Percentiles rank a stretch among this genome's conserved stretches.
phyloP scores from a whole-genome alignment of 2,113 vertebrate genomes.

The Sakesphorus luctuosus region DNA sequence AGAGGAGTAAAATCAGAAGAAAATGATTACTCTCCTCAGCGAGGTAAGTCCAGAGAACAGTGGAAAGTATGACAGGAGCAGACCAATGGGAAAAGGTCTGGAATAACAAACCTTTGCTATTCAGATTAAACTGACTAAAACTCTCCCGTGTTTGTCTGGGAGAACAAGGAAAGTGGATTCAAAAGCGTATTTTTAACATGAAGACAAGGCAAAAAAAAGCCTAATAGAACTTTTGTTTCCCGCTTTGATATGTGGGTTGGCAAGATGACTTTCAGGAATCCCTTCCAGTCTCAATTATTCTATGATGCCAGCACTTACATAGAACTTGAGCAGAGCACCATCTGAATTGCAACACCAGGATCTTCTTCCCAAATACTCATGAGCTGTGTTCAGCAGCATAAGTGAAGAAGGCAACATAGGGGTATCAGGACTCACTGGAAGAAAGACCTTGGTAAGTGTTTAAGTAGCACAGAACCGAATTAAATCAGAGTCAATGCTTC shows the following conservation, averaged over 20 bases:
- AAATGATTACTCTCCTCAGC: background rate
- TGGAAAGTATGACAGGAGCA: background rate
- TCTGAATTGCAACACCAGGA: constrained; percentile 95
- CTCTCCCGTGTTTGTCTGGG: accelerated
- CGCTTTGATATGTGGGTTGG: background rate
- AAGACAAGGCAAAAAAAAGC: background rate
- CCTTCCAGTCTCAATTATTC: background rate
- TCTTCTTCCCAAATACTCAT: constrained; percentile 93
- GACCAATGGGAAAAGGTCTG: background rate
- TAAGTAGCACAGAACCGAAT: background rate
- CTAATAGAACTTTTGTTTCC: background rate
- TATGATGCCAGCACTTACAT: constrained; percentile 76
- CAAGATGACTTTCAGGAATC: background rate
- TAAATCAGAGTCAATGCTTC: background rate
- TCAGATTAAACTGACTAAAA: background rate
- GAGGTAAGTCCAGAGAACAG: background rate
- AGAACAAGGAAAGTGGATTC: background rate
- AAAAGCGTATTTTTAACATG: background rate
- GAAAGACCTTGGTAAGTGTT: background rate
- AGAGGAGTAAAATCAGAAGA: background rate
- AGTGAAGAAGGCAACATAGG: constrained; percentile 94
- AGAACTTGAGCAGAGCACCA: constrained; percentile 92
- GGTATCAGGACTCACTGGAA: constrained; percentile 75
- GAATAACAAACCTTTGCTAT: background rate
- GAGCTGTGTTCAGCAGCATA: constrained; percentile 95